These are phyloP conservation scores for Drosophila paucipuncta DNA, from an alignment of 2,888 invertebrate species.

Conservation along the genomic window DNA sequence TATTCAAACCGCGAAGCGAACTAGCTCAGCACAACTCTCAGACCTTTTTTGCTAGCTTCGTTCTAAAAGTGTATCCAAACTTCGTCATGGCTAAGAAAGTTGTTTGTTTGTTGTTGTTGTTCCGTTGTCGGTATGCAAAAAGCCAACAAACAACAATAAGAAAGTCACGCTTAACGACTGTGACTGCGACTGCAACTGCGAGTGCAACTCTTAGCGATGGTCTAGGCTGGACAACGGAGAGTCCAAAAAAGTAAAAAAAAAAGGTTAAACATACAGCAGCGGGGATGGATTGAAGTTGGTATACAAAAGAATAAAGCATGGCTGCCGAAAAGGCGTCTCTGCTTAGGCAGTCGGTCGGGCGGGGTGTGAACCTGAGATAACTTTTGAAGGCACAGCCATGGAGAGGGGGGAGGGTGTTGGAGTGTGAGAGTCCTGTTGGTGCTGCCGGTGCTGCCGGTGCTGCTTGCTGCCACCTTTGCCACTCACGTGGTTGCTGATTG, in stretches of 20 bases:
- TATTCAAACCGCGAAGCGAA: background rate
- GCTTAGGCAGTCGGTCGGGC: slow-evolving; percentile 12
- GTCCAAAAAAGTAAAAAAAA: slow-evolving; percentile 11
- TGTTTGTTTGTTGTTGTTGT: slow-evolving; percentile 14
- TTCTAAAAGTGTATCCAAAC: background rate
- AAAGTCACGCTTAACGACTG: slow-evolving; percentile 81
- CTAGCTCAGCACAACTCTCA: background rate
- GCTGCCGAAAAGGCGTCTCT: slow-evolving; percentile 61
- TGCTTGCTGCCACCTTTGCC: slow-evolving; percentile 22
- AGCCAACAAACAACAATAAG: slow-evolving; percentile 75
- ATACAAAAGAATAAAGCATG: slow-evolving; percentile 63
- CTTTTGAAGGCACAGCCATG: slow-evolving; percentile 4
- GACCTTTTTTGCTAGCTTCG: background rate
- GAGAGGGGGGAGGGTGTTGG: background rate
- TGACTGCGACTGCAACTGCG: slow-evolving; percentile 54
- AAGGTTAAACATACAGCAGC: background rate
- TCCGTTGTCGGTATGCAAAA: slow-evolving; percentile 70
- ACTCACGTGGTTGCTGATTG: slow-evolving; percentile 64
- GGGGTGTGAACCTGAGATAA: slow-evolving; percentile 69
- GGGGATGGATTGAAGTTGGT: slow-evolving; percentile 30
- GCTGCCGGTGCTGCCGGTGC: slow-evolving; percentile 28
- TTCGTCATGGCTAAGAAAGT: background rate
- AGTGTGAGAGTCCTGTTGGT: slow-evolving; percentile 29
- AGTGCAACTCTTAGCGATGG: slow-evolving; percentile 27
- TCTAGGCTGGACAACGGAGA: slow-evolving; percentile 49